Evolutionary conservation across 2,888 invertebrate genomes (phyloP).

Genomic region (Microplitis deprimator): DNA sequence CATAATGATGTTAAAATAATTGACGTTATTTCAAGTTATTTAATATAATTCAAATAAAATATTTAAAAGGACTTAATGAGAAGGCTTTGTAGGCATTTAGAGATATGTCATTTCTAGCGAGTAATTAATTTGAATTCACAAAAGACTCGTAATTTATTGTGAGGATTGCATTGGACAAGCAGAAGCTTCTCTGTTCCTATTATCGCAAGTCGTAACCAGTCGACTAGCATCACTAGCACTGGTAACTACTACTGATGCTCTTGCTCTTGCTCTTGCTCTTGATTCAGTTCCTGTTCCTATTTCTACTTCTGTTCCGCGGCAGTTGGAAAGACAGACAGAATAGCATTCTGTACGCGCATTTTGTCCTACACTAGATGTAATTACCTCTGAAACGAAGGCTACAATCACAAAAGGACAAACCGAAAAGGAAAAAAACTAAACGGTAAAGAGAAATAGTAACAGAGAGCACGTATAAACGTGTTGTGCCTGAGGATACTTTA

Average conservation of each 20-base stretch:
- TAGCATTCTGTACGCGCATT: slow-evolving; percentile 18
- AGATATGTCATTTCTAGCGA: slow-evolving; percentile 15
- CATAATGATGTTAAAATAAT: background rate
- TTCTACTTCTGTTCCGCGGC: background rate
- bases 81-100: background rate
- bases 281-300: background rate
- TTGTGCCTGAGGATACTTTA: slow-evolving; percentile 53
- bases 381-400: slow-evolving; percentile 56
- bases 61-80: slow-evolving; percentile 4
- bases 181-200: background rate
- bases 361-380: slow-evolving; percentile 48
- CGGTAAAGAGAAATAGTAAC: slow-evolving; percentile 14
- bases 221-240: background rate
- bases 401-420: slow-evolving; percentile 49
- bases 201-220: background rate
- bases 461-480: slow-evolving; percentile 32
- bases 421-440: background rate
- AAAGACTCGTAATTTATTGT: slow-evolving; percentile 9
- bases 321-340: slow-evolving; percentile 17
- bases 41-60: background rate
- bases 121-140: slow-evolving; percentile 8
- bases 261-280: background rate
- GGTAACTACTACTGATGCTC: background rate
- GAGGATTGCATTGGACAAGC: slow-evolving; percentile 3
- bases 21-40: background rate